Base-by-base conservation (phyloP, 2,888 invertebrate species). In the Leptinotarsa haldemani region DNA sequence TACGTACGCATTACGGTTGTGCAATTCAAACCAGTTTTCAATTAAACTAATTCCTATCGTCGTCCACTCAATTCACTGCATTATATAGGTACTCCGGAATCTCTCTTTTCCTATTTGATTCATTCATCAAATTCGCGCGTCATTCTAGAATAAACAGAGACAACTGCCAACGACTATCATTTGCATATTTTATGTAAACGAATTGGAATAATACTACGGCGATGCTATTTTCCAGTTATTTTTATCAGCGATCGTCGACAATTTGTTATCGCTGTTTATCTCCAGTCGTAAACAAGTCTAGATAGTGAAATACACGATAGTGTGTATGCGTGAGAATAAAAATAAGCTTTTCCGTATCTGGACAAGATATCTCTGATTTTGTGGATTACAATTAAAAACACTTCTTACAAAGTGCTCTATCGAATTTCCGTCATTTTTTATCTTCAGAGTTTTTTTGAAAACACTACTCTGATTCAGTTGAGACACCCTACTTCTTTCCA, bases 151-250 rank as follows among this genome's bases (percentile, higher is more conserved):
- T 13, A 22, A 56, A 56, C 22, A 56, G 22, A 25, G 22, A 56
- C 56, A 56, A 13, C 56, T 56, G 56, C 56, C 20, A 13, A 18
- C 20, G 56, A 56, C 22, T 22, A 56, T 15, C 56, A 56, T 56
- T 56, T 56, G 56, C 56, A 56, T 56, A 56, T 22, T 56, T 56
- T 22, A 25, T 56, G 56, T 56, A 22, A 16, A 56, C 22, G 56
- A 2, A 18, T 56, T 22, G 56, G 22, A 56, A 56, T 56, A 48
- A 56, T 56, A 56, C 20, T 56, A 22, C 22, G 22, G 15, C 22
- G 2, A 12, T 22, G 20, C 22, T 40, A 40, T 40, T 40, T 40
- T 40, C 9, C 40, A 40, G 22, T 22, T 56, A 22, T 25, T 56
- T 56, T 56, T 22, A 56, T 52, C 52, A 18, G 52, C 52, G 18